These are phyloP conservation scores for Bibio marci DNA, from an alignment of 2,888 invertebrate species.

Conservation along the genomic window DNA sequence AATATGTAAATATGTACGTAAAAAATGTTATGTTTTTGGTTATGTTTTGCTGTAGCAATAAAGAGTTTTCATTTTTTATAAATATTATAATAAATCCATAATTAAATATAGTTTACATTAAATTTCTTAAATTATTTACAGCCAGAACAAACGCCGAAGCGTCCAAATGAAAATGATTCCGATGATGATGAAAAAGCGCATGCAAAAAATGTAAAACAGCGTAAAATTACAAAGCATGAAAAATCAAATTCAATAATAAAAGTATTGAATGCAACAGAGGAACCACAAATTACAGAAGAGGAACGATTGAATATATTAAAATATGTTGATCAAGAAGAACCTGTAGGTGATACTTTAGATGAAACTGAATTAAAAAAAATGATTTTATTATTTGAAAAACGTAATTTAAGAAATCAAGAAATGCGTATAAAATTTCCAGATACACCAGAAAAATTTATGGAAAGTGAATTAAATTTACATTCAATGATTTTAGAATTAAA, in stretches of 20 bases:
- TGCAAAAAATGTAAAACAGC: slow-evolving; percentile 42
- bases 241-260: slow-evolving; percentile 27
- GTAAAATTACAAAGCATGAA: slow-evolving; percentile 36
- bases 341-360: slow-evolving; percentile 73
- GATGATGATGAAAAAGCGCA: slow-evolving; percentile 48
- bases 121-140: too few relatives aligned
- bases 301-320: slow-evolving; percentile 64
- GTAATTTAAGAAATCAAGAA: slow-evolving; percentile 85
- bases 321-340: slow-evolving; percentile 68
- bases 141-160: slow-evolving; percentile 72
- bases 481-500: slow-evolving; percentile 79
- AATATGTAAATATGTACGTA: too few relatives aligned
- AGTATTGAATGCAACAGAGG: slow-evolving; percentile 32
- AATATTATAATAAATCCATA: too few relatives aligned
- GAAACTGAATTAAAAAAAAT: slow-evolving; percentile 76
- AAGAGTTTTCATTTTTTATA: too few relatives aligned
- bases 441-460: slow-evolving; percentile 94
- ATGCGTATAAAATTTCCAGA: slow-evolving; percentile 98
- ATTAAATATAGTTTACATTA: too few relatives aligned
- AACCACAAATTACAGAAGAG: slow-evolving; percentile 47
- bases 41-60: too few relatives aligned
- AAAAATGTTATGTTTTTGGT: too few relatives aligned
- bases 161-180: slow-evolving; percentile 33
- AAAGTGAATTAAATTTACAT: slow-evolving; percentile 89
- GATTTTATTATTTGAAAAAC: slow-evolving; percentile 85